These are phyloP conservation scores for Axis porcinus DNA, from an alignment of 2,113 vertebrate species.

Conservation along the genomic window DNA sequence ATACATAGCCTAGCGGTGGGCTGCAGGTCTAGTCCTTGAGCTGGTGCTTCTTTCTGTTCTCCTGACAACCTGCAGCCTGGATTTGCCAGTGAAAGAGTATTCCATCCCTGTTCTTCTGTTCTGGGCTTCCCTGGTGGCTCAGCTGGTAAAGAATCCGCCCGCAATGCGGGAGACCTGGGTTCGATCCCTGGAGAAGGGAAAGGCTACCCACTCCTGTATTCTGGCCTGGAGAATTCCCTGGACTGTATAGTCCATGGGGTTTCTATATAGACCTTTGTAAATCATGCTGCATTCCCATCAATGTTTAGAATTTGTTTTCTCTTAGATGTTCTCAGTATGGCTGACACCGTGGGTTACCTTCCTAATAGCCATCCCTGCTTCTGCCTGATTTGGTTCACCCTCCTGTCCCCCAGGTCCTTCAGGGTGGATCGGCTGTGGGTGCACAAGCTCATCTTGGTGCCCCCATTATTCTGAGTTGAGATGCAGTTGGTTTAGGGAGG, in stretches of 20 bases:
- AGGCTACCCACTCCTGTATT: neutral
- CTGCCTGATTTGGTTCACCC: neutral
- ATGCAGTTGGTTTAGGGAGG: neutral
- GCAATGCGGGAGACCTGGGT: neutral
- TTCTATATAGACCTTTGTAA: neutral
- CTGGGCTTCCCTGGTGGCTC: neutral
- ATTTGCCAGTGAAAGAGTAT: neutral
- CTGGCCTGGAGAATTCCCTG: neutral
- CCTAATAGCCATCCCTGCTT: neutral
- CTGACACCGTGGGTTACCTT: neutral
- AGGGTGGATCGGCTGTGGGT: accelerated
- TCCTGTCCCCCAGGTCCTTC: neutral
- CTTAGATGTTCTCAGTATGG: neutral
- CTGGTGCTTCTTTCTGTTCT: neutral
- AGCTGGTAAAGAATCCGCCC: neutral
- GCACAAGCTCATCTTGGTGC: neutral
- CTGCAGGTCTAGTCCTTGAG: neutral
- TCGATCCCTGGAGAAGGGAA: neutral
- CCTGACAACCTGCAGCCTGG: neutral
- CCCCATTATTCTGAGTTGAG: neutral
- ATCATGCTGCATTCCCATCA: neutral
- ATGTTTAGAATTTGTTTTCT: neutral
- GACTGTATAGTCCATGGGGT: neutral
- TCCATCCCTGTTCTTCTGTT: neutral
- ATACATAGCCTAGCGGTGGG: neutral